phyloP scores from a whole-genome alignment of 2,113 vertebrate species.

The Trogon surrucura region DNA sequence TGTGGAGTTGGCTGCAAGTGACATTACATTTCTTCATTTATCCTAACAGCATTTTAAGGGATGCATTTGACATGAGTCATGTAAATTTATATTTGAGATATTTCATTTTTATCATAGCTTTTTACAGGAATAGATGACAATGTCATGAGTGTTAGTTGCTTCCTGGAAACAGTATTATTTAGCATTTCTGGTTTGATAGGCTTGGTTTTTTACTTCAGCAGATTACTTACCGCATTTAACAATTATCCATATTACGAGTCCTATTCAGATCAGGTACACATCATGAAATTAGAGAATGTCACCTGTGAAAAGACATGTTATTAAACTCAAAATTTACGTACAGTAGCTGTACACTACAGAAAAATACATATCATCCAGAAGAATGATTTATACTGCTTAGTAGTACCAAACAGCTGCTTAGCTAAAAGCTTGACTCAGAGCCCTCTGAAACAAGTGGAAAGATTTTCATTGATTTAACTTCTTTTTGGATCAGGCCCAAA shows the following conservation, averaged over 20 bases:
- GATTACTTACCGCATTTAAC: not conserved
- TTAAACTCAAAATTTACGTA: not conserved
- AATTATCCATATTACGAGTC: not conserved
- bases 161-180: constrained; percentile 18
- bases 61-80: not conserved
- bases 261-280: not conserved
- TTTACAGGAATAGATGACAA: constrained; percentile 42
- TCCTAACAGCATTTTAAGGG: not conserved
- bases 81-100: constrained; percentile 10
- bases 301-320: not conserved
- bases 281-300: not conserved
- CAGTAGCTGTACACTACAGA: not conserved
- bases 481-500: constrained; percentile 7
- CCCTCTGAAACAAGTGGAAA: constrained; percentile 35
- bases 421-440: constrained; percentile 28
- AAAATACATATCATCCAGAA: not conserved
- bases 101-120: constrained; percentile 26
- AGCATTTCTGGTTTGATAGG: not conserved
- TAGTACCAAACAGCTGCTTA: not conserved
- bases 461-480: constrained; percentile 41
- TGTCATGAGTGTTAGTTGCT: not conserved
- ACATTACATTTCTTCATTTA: not conserved
- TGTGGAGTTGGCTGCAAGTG: not conserved
- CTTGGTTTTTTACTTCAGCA: not conserved
- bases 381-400: not conserved